These are phyloP conservation scores for Sycophila sp. DNA, from an alignment of 1,140 invertebrate genomes.

Conservation along the genomic window DNA sequence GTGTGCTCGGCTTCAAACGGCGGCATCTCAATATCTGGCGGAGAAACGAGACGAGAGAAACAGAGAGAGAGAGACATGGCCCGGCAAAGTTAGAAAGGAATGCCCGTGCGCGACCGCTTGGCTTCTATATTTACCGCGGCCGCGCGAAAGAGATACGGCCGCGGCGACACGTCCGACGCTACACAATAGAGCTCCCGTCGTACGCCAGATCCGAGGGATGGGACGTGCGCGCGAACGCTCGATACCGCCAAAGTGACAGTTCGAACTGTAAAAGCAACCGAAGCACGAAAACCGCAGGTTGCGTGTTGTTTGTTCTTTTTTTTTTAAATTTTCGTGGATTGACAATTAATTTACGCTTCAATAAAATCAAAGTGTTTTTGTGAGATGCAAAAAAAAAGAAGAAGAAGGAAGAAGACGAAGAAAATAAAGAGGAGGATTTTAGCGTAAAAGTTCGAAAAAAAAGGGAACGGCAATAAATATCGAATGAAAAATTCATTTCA, in stretches of 20 bases:
- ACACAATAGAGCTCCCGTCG: too few species aligned
- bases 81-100: conserved; percentile 11
- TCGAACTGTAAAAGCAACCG: background rate
- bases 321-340: background rate
- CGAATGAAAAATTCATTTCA: too few species aligned
- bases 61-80: background rate
- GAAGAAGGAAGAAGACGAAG: too few species aligned
- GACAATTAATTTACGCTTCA: too few species aligned
- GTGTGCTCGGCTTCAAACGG: background rate
- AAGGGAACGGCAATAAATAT: conserved; percentile 25
- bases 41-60: background rate
- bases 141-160: conserved; percentile 7
- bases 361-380: too few species aligned
- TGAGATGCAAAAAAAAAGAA: too few species aligned
- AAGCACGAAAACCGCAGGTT: conserved; percentile 43
- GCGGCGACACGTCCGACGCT: background rate
- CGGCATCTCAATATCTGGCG: background rate
- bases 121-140: conserved; percentile 20
- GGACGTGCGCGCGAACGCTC: conserved; percentile 15
- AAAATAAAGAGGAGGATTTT: too few species aligned
- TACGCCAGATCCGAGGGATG: background rate
- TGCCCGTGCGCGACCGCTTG: background rate
- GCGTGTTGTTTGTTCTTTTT: background rate
- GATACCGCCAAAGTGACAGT: conserved; percentile 20
- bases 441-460: too few species aligned